Base-by-base conservation (phyloP, 2,113 vertebrate species). In the Oryzias javanicus region DNA sequence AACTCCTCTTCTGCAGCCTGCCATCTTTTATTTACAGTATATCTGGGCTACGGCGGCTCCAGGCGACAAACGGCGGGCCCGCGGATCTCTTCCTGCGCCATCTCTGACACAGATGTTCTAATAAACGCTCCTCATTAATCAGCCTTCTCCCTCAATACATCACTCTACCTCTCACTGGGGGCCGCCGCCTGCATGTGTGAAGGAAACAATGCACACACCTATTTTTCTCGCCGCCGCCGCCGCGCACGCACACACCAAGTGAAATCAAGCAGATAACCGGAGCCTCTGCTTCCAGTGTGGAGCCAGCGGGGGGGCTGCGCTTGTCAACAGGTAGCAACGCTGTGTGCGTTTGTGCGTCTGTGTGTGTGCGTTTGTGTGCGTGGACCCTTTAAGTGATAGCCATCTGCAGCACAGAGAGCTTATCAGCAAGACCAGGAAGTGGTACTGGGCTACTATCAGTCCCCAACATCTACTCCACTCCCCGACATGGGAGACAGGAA, bases 101-200 rank as follows among this genome's bases (percentile, higher is more conserved):
- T 89, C 84, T 89, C 86, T 91, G 89, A 91, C 91, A 91, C 90
- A 91, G 90, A 92, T 92, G 91, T 91, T 92, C 80, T 82, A 86
- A 90, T 91, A 91, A 93, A 90, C 87, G 84, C 74, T 79, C 79
- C 89, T 91, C 90, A 90, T 93, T 92, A 91, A 92, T 92, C 91
- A 92, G 84, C 80, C 82, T 73, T 87, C 85, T 89, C 89, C 80
- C 81, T 79, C 86, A 84, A 88, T 89, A 87, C 86, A 90, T 88
- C 91, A 88, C 81, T 70, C 79, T 70, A 68, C 68, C 79, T 86
- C 86, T 81, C 84, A 74, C 88, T 78, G 81, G 86, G 82, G 82
- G 82, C 78, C 79, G 3, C 59, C 14, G 70, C 41, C 61, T 78
- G 79, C 57, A 45, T 80, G 82, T 61, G 77, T 70, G 79, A 60